Evolutionary conservation across 2,113 vertebrate species (phyloP), one percentile per base, ranked within the genome.

Genomic region (Theristicus caerulescens): DNA sequence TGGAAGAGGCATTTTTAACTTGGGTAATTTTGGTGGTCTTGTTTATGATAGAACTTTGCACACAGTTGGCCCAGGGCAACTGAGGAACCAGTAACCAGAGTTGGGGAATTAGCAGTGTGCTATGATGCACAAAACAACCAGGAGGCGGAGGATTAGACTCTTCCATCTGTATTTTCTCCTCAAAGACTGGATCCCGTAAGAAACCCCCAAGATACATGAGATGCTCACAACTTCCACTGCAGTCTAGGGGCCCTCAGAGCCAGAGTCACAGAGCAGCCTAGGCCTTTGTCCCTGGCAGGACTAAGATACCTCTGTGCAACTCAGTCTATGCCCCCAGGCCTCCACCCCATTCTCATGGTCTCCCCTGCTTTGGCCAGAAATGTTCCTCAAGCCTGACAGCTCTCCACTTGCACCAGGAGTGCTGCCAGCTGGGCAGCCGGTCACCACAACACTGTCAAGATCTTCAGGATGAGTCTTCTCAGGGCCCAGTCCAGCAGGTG

Each of bases 31-130:
- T 36, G n/a, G 26, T 42, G 26, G 22, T 20, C 54, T 51, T 47
- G 25, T 14, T 49, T 32, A 29, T 7, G 55, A 42, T 21, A 40
- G 22, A 69, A 42, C 74, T 61, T 26, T 49, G 72, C n/a, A n/a
- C 7, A 29, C 17, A 20, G 40, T 5, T 44, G 54, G 13, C 54
- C 72, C 36, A 32, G 52, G 52, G 61, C 29, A 46, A 22, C 26
- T 6, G 38, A 72, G 52, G 13, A 21, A 27, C 34, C 38, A 52
- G 34, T 7, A 22, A 10, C 8, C 26, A 51, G 59, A 24, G 67
- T 0, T 34, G 74, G 59, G 49, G 16, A 55, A 19, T 13, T 0
- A 26, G 47, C n/a, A 9, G 38, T 2, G 8, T 16, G 25, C 27
- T 47, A 2, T 2, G 25, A 29, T 1, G 20, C 49, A 64, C 19